Percentiles rank a stretch among this genome's conserved stretches.
phyloP scores from a whole-genome alignment of 2,113 vertebrate species.

The Cyanoderma ruficeps region DNA sequence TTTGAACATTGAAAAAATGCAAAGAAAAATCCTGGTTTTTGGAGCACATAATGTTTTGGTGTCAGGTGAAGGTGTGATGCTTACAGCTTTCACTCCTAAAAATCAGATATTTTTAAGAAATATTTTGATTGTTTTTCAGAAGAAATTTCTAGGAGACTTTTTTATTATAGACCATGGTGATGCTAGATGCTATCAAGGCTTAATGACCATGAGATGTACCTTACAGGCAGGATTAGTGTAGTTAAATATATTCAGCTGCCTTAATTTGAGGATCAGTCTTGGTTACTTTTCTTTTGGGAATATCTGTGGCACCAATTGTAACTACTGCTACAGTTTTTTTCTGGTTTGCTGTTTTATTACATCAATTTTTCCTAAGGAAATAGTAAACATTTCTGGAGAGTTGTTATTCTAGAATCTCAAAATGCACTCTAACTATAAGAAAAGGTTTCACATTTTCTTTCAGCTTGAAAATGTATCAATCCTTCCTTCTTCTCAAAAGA shows the following conservation, averaged over 20 bases:
- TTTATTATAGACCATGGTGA: background rate
- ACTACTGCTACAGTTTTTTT: too few relatives aligned
- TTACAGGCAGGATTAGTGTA: background rate
- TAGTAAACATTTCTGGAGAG: background rate
- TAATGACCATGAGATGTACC: background rate
- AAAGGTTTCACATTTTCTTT: background rate
- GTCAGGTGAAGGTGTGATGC: background rate
- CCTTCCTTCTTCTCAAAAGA: background rate
- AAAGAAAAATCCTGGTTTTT: background rate
- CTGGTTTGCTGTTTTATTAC: background rate
- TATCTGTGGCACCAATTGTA: background rate
- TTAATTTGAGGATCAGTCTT: background rate
- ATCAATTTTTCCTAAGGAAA: background rate
- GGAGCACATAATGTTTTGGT: background rate
- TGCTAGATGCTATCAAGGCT: background rate
- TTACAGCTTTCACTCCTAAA: background rate
- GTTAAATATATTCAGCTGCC: background rate
- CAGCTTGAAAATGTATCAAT: background rate
- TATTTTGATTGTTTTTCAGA: background rate
- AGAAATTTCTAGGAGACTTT: background rate
- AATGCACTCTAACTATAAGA: background rate
- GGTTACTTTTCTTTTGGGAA: background rate
- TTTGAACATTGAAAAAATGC: background rate
- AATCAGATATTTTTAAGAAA: background rate
- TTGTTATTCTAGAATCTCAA: background rate